These are phyloP conservation scores for Trisateles emortualis DNA, from an alignment of 2,888 invertebrate species.

Conservation along the genomic window DNA sequence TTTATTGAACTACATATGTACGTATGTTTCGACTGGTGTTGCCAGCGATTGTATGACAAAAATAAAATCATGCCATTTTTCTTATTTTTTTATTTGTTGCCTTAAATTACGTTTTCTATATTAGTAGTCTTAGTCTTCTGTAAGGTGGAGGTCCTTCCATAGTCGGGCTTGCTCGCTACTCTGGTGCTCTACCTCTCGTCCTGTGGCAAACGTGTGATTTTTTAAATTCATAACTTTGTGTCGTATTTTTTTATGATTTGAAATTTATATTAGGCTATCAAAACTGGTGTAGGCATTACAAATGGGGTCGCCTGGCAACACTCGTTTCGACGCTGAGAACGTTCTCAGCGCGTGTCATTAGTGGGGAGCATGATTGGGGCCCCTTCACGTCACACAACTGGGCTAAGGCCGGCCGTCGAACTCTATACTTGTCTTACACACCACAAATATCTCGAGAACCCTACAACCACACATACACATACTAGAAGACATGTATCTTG, in stretches of 20 bases:
- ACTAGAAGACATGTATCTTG: conserved; percentile 22
- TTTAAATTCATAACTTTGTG: too few species aligned
- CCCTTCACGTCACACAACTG: conserved; percentile 81
- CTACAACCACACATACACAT: conserved; percentile 37
- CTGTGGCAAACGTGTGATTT: too few species aligned
- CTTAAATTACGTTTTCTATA: too few species aligned
- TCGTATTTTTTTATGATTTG: too few species aligned
- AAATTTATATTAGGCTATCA: too few species aligned
- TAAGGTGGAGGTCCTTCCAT: too few species aligned
- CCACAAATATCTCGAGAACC: conserved; percentile 59
- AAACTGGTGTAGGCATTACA: neutral
- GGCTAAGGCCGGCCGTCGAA: conserved; percentile 85
- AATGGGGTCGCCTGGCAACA: neutral
- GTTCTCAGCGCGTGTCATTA: conserved; percentile 62
- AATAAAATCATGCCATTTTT: too few species aligned
- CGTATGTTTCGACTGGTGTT: neutral
- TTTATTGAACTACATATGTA: conserved; percentile 60
- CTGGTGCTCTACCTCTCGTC: too few species aligned
- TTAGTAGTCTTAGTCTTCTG: too few species aligned
- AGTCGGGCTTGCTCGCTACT: too few species aligned
- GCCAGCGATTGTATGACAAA: too few species aligned
- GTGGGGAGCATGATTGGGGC: conserved; percentile 64
- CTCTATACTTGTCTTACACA: conserved; percentile 54
- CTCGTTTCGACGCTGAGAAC: conserved; percentile 56
- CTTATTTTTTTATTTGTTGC: too few species aligned